Base-by-base conservation (phyloP, 2,888 invertebrate genomes). In the Habrosyne pyritoides region DNA sequence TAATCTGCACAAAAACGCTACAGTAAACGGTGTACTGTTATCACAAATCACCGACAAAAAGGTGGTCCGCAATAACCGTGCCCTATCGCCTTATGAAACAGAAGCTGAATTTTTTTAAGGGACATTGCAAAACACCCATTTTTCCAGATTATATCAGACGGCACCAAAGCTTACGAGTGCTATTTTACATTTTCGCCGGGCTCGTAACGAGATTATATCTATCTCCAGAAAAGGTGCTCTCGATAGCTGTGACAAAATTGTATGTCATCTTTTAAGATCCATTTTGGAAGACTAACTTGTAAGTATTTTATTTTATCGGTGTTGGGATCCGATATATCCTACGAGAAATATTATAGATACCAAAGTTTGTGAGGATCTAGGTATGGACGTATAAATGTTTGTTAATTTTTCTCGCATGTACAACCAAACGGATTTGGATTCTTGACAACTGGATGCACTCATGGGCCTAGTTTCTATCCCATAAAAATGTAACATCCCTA, bases 61-160 rank as follows among this genome's bases (percentile, higher is more conserved):
- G 47, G 21, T 47, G 46, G 24, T 10, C 18, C 14, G 24, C 53
- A 26, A 26, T 53, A 47, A 24, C 30, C 53, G 53, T 53, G 53
- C 46, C 46, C 47, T 53, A 53, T 53, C 53, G 18, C 47, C 18
- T 52, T 46, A 46, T 47, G 53, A 46, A 53, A 46, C 47, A 26
- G 53, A 47, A 46, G 18, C 47, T 28, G 26, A 24, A 42, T 10
- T 42, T 12, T 26, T 5, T 26, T 21, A 28, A 18, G 18, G 14
- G 26, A 28, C 53, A 24, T 47, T 47, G 42, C 53, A 47, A 26
- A 53, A 46, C 24, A 53, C 53, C 50, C 46, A 53, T 53, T 53
- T 47, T 26, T 47, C 46, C 46, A 53, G 53, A 53, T 47, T 47
- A 53, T 53, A 53, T 47, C 53, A 47, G 26, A 28, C 18, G 42